phyloP scores from a whole-genome alignment of 2,113 vertebrate species.

The Pseudorasbora parva region DNA sequence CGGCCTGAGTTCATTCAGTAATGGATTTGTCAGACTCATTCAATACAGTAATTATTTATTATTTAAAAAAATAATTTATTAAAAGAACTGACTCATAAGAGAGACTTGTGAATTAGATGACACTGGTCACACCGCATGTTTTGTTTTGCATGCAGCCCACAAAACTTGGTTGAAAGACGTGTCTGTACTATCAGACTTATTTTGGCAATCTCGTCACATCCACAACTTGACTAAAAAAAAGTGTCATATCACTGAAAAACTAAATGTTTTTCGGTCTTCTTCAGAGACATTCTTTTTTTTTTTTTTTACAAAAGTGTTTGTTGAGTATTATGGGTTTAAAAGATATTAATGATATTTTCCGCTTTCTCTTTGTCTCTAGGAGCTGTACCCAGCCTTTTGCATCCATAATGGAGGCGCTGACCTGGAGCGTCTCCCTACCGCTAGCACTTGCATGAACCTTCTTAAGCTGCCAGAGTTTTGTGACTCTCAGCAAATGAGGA shows the following conservation, averaged over 20 bases:
- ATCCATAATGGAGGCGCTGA: conserved; percentile 95
- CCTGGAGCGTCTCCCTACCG: conserved; percentile 93
- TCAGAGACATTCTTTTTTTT: not conserved
- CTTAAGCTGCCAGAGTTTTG: conserved; percentile 97
- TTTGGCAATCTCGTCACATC: not conserved
- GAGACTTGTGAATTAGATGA: not conserved
- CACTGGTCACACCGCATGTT: not conserved
- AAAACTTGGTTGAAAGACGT: not conserved
- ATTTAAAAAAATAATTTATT: not conserved
- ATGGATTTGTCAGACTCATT: not conserved
- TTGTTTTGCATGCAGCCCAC: not conserved
- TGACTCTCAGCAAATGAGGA: conserved; percentile 89
- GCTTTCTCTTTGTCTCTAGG: conserved; percentile 73
- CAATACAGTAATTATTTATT: not conserved
- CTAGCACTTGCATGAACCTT: conserved; percentile 99
- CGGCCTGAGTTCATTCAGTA: not conserved
- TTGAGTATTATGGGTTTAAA: not conserved
- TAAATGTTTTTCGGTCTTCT: not conserved
- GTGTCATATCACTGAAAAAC: not conserved
- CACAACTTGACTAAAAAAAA: not conserved
- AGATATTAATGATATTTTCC: not conserved
- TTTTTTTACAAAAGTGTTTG: not conserved
- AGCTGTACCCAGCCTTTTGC: conserved; percentile 97
- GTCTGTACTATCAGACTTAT: not conserved
- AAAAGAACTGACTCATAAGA: not conserved